Conservation (phyloP, 2,888 invertebrate genomes). For the Pediacus dermestoides region DNA sequence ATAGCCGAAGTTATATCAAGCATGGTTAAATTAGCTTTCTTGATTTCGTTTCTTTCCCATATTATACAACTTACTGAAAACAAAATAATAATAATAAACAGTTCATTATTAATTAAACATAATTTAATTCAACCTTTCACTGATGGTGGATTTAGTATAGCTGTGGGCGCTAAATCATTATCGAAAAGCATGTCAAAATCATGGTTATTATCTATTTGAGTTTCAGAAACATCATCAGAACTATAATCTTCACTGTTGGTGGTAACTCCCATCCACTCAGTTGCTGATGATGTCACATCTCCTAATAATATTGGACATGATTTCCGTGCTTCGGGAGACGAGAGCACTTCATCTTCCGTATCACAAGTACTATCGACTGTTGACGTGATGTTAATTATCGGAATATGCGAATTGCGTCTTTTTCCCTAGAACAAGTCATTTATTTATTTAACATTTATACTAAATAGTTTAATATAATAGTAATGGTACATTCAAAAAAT, state of each 20-base stretch:
- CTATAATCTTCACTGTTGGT: constrained; percentile 84
- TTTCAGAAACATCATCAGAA: constrained; percentile 55
- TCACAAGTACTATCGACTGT: constrained; percentile 33
- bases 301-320: neutral
- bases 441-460: no score
- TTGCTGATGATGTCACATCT: constrained; percentile 4
- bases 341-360: constrained; percentile 36
- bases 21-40: constrained; percentile 90
- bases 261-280: constrained; percentile 65
- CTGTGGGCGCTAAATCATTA: constrained; percentile 68
- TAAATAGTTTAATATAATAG: no score
- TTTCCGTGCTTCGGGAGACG: constrained; percentile 26
- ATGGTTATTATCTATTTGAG: constrained; percentile 42
- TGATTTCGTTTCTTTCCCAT: constrained; percentile 87
- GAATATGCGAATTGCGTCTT: constrained; percentile 23
- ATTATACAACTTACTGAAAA: constrained; percentile 86
- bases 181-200: constrained; percentile 53
- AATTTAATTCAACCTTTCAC: constrained; percentile 32
- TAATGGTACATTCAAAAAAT: no score
- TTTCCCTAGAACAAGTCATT: no score
- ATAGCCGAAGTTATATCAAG: constrained; percentile 93
- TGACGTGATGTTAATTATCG: constrained; percentile 31
- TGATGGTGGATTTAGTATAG: constrained; percentile 63
- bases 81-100: constrained; percentile 12
- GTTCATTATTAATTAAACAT: neutral